Conservation (phyloP, 2,888 invertebrate genomes). For the Tetragonula carbonaria region DNA sequence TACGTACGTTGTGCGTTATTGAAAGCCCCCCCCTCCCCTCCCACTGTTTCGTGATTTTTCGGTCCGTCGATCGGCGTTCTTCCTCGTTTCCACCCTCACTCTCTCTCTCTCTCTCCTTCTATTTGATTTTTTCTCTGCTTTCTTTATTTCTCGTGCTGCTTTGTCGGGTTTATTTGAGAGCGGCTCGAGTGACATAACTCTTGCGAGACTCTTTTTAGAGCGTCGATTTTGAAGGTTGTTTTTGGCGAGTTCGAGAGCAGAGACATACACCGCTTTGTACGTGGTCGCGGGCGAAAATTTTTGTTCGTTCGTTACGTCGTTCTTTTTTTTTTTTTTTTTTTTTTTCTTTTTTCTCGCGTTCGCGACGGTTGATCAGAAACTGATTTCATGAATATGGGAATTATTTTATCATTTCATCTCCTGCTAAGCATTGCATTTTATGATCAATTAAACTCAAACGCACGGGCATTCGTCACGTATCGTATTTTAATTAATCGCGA, state of each 20-base stretch:
- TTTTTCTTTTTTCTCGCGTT: neutral
- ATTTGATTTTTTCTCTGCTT: neutral
- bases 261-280: neutral
- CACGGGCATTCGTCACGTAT: too few relatives aligned
- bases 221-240: neutral
- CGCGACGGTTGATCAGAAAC: neutral
- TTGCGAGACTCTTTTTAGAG: neutral
- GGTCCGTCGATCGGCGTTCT: neutral
- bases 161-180: neutral
- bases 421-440: too few relatives aligned
- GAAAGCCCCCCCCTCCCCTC: neutral
- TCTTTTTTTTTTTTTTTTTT: too few relatives aligned
- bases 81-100: too few relatives aligned
- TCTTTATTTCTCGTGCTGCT: neutral
- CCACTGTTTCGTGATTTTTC: neutral
- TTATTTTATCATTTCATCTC: too few relatives aligned
- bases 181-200: neutral
- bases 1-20: neutral
- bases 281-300: neutral
- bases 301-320: neutral
- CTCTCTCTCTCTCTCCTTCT: too few relatives aligned
- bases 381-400: too few relatives aligned
- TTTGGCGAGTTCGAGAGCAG: neutral
- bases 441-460: too few relatives aligned
- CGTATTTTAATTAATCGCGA: too few relatives aligned